Evolutionary conservation across 1,140 invertebrate species (phyloP).

Genomic region (Amphibalanus amphitrite): DNA sequence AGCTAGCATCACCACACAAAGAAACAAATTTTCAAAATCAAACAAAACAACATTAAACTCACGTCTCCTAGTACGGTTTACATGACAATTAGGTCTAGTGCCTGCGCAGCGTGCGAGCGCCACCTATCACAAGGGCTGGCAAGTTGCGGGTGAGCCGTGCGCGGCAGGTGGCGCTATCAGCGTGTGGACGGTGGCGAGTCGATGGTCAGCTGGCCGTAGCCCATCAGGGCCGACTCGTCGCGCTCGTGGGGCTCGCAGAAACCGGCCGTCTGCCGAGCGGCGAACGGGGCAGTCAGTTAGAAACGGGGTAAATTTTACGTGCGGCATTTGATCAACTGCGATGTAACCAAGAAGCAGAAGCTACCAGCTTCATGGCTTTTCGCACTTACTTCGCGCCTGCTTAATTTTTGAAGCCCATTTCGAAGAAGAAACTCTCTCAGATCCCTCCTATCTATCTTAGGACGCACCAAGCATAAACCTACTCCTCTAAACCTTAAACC

Average conservation of each 20-base stretch:
- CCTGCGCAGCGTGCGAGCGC: too few relatives aligned
- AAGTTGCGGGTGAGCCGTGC: neutral
- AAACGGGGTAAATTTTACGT: too few relatives aligned
- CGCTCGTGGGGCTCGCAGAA: slow-evolving; percentile 9
- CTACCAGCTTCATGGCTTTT: too few relatives aligned
- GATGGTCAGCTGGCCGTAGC: slow-evolving; percentile 5
- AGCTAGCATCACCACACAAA: neutral
- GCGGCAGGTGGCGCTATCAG: neutral
- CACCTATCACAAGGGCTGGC: neutral
- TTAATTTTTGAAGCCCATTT: too few relatives aligned
- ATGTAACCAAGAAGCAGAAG: too few relatives aligned
- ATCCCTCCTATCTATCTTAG: too few relatives aligned
- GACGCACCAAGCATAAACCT: too few relatives aligned
- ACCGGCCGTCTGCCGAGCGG: slow-evolving; percentile 2
- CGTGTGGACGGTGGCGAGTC: neutral
- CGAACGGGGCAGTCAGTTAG: too few relatives aligned
- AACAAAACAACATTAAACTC: neutral
- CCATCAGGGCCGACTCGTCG: slow-evolving; percentile 11
- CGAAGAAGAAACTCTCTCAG: too few relatives aligned
- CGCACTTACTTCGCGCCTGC: too few relatives aligned
- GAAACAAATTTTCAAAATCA: neutral
- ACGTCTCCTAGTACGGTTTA: neutral
- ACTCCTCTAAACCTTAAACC: too few relatives aligned
- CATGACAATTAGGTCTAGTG: neutral
- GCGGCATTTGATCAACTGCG: too few relatives aligned